Evolutionary conservation across 2,797 vertebrate species (phyloP), one percentile per base, ranked within the genome.

Genomic region (Spondyliosoma cantharus): DNA sequence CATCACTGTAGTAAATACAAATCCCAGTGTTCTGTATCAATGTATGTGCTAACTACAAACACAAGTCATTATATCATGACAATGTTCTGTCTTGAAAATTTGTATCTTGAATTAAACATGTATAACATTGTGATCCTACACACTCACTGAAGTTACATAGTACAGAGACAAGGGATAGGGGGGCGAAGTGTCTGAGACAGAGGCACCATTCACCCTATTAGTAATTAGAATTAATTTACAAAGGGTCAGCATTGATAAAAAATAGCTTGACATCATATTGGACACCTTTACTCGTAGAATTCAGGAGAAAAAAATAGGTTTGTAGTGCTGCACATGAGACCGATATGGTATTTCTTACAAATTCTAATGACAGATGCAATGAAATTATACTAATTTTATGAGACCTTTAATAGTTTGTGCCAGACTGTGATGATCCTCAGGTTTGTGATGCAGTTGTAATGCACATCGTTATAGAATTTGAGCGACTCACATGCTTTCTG

Each of bases 391-490:
- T 20, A 11, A n/a, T 67, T 27, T 27, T 17, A 65, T 64, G 45
- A 72, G 27, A n/a, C 22, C 58, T 24, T 16, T 25, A 45, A 54
- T 69, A 62, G 46, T 32, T 48, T 46, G 25, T 63, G 20, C 14
- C 12, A 69, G 59, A 50, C 3, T 37, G 22, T 43, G 22, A 69
- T 45, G 50, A 19, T 32, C 53, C 16, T 16, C 11, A 3, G 11
- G 11, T 78, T 52, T 58, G 1, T 60, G 16, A 13, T 48, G 57
- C 29, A 54, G 57, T 69, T 61, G 5, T 25, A 42, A 66, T 57
- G 25, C 49, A 29, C 22, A 49, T 68, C n/a, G 76, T 66, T 24
- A 59, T 27, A 49, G 22, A 46, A 59, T 71, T 7, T 14, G 25
- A 71, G 25, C 19, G 12, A 7, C 29, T 64, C 29, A 7, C 8